Base-by-base conservation (phyloP, 2,888 invertebrate genomes). In the Pteria penguin region DNA sequence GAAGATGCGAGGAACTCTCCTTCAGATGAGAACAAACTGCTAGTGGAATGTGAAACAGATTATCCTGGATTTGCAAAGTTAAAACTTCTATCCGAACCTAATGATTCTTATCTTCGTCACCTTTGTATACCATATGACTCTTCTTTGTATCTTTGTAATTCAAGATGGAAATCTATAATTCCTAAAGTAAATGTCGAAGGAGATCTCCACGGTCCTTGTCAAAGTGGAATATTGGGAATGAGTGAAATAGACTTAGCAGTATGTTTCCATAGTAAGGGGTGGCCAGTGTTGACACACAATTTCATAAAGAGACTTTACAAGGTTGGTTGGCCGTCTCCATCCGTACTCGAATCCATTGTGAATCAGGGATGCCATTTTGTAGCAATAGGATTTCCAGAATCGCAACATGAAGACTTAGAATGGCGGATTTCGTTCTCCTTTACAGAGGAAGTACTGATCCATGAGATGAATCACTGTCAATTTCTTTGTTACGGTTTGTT, bases 401-500 rank as follows among this genome's bases (percentile, higher is more conserved):
- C 29, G 45, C 4, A 61, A 14, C 52, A 71, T 11, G 11, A 54
- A 29, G 33, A 18, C 14, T 14, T 63, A 11, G 62, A 71, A 55
- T 71, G 62, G 71, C 27, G 71, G 14, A 60, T 71, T 3, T 71
- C 71, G 2, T 71, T 71, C 32, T 62, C 54, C 26, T 26, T 36
- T 5, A 27, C 71, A 62, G 71, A 71, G 31, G 62, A 62, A 54
- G 14, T 4, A 18, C 18, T 71, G 31, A 31, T 71, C 14, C 71
- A 71, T 71, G 61, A 52, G 26, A 52, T 62, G 27, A 71, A 71
- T 62, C 71, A 71, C 24, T 52, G 54, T n/a, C 71, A 71, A 33
- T 45, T 71, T 29, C 31, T 54, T n/a, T 24, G 52, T 14, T 71
- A 71, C 55, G 62, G 54, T 5, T n/a, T 71, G 2, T 55, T 71